phyloP scores from a whole-genome alignment of 2,888 invertebrate species.

The Oscheius sp. region DNA sequence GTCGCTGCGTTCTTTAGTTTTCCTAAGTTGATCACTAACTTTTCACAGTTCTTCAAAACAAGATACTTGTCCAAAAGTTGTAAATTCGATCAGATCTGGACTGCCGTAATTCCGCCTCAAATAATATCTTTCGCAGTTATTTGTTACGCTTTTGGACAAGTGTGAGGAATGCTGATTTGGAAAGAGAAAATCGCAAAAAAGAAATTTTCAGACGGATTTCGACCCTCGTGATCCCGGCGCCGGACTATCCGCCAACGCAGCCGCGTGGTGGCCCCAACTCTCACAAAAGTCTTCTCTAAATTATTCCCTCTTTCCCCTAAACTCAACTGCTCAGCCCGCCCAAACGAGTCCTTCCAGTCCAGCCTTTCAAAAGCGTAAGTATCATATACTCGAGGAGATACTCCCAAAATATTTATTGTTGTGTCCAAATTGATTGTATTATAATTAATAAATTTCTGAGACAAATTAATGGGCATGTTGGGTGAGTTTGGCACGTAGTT shows the following conservation, averaged over 20 bases:
- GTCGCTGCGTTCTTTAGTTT: not conserved
- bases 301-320: not conserved
- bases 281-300: conserved; percentile 25
- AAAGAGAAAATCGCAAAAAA: too few relatives aligned
- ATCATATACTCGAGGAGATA: not conserved
- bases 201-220: conserved; percentile 54
- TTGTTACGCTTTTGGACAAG: too few relatives aligned
- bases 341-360: not conserved
- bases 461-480: not conserved
- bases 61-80: too few relatives aligned
- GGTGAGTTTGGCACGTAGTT: conserved; percentile 36
- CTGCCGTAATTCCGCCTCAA: too few relatives aligned
- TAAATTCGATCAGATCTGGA: too few relatives aligned
- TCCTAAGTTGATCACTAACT: too few relatives aligned
- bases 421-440: not conserved
- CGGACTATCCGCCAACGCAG: conserved; percentile 54
- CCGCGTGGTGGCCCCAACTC: not conserved
- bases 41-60: too few relatives aligned
- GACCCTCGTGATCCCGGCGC: conserved; percentile 62
- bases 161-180: too few relatives aligned
- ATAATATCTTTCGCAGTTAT: too few relatives aligned
- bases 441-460: not conserved
- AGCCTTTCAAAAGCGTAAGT: too few relatives aligned
- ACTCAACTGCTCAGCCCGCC: conserved; percentile 9
- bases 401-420: not conserved